Conservation (phyloP, 2,113 vertebrate species). For the Vidua macroura region DNA sequence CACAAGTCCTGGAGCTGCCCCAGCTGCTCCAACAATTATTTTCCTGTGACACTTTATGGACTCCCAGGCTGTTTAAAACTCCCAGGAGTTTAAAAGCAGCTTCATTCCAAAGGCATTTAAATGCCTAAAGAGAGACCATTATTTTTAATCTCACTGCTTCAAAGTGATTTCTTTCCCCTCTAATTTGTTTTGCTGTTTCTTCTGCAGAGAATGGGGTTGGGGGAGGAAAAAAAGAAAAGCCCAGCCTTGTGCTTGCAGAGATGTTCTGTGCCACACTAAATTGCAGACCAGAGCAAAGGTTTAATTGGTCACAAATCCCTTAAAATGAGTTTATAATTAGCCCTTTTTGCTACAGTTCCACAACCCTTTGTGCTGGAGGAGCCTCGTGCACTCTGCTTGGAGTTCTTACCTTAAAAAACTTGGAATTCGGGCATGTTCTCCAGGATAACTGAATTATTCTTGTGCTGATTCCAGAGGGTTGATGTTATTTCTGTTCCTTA, state of each 20-base stretch:
- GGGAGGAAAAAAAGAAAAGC: not conserved
- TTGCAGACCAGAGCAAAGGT: constrained; percentile 9
- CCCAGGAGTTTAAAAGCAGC: constrained; percentile 23
- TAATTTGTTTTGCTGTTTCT: constrained; percentile 32
- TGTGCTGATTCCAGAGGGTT: not conserved
- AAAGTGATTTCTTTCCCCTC: constrained; percentile 10
- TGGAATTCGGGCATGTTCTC: not conserved
- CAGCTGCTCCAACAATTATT: not conserved
- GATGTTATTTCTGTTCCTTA: not conserved
- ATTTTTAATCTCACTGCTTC: constrained; percentile 21
- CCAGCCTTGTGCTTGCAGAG: not conserved
- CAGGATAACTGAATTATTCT: not conserved
- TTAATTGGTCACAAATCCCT: not conserved
- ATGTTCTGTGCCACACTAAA: not conserved
- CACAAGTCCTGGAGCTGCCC: not conserved
- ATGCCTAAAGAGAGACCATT: not conserved
- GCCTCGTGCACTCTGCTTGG: not conserved
- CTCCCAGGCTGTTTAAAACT: not conserved
- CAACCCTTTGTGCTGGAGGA: not conserved
- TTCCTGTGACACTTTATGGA: not conserved
- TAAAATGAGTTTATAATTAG: not conserved
- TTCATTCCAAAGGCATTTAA: constrained; percentile 36
- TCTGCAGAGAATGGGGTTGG: not conserved
- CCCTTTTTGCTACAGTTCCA: not conserved
- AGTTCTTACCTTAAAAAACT: not conserved